These are phyloP conservation scores for Metopolophium dirhodum DNA, from an alignment of 1,140 invertebrate species.

Conservation along the genomic window DNA sequence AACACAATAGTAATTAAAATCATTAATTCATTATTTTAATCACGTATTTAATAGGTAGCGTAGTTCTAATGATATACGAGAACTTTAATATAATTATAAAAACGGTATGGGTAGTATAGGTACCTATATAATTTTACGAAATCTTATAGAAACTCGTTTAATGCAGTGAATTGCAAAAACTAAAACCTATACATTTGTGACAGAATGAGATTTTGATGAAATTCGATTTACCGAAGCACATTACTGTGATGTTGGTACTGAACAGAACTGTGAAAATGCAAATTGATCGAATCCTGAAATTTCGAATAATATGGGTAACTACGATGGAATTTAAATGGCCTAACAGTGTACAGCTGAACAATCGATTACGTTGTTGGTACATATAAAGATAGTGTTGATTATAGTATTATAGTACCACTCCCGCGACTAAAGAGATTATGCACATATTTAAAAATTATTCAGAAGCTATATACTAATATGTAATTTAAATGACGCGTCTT, in stretches of 20 bases:
- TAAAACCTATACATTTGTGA: not conserved
- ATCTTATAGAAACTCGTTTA: not conserved
- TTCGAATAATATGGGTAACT: not conserved
- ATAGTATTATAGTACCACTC: not conserved
- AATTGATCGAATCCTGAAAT: not conserved
- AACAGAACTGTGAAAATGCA: not conserved
- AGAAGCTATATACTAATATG: not conserved
- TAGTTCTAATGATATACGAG: no score
- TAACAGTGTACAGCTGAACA: not conserved
- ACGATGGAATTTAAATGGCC: not conserved
- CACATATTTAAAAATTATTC: not conserved
- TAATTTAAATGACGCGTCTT: not conserved
- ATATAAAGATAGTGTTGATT: not conserved
- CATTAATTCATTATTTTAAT: no score
- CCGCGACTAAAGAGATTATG: not conserved
- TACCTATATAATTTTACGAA: not conserved
- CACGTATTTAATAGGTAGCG: no score
- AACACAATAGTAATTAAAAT: no score
- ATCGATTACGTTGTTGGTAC: not conserved
- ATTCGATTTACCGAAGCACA: not conserved
- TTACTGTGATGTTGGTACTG: not conserved
- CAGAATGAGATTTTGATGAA: not conserved
- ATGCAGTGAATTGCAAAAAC: not conserved
- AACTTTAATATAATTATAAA: not conserved
- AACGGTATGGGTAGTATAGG: not conserved